Evolutionary conservation across 2,888 invertebrate genomes (phyloP).

Genomic region (Cephus sareptanus): DNA sequence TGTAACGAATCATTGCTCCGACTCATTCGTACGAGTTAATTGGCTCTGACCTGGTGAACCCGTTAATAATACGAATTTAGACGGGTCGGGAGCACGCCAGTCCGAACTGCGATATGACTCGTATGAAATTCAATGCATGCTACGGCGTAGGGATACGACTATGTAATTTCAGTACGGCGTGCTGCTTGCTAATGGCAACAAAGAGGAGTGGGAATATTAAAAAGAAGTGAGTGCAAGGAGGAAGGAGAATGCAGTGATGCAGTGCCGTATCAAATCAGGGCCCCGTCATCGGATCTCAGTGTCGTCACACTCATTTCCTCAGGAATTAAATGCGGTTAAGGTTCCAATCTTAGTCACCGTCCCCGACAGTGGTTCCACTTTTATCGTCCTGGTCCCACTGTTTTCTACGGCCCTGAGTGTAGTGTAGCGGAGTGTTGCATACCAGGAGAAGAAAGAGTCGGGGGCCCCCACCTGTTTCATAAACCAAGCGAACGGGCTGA

Average conservation of each 20-base stretch:
- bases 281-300: background rate
- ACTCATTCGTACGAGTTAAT: conserved; percentile 32
- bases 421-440: conserved; percentile 37
- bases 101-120: background rate
- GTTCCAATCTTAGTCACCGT: background rate
- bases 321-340: background rate
- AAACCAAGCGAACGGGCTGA: conserved; percentile 21
- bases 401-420: conserved; percentile 31
- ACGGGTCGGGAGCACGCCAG: background rate
- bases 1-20: conserved; percentile 29
- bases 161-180: background rate
- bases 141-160: background rate
- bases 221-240: background rate
- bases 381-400: background rate
- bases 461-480: conserved; percentile 58
- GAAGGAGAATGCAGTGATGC: background rate
- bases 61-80: background rate
- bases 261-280: background rate
- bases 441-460: conserved; percentile 8
- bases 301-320: background rate
- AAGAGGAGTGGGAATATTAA: background rate
- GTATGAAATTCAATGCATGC: conserved; percentile 1
- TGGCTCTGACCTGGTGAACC: conserved; percentile 32
- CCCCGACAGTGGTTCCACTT: background rate
- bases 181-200: background rate